Base-by-base conservation (phyloP, 2,888 invertebrate species). In the Polymixis flavicincta region DNA sequence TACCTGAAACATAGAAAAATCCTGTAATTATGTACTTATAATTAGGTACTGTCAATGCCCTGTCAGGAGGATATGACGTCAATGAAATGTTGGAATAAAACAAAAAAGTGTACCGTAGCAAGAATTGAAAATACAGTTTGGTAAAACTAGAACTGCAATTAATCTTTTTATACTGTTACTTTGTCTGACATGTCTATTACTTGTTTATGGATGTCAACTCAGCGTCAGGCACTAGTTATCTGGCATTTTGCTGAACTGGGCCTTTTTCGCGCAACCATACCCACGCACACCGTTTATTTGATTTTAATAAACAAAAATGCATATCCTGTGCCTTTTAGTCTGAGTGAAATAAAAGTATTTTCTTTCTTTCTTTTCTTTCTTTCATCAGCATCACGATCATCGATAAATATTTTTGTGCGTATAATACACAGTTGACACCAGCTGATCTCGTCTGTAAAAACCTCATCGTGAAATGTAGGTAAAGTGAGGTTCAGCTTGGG, bases 111-210 rank as follows among this genome's bases (percentile, higher is more conserved):
- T 57, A 59, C 71, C 37, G 57, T 59, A 50, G 5, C 25, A 48
- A 17, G 9, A 42, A 48, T 37, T 64, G 6, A 50, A 70, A 59
- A n/a, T 59, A 71, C 57, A 17, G 71, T 72, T 50, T n/a, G 2
- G 17, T 25, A 37, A 71, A 57, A 9, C 19, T 48, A 68, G 68
- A 55, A 48, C 25, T 48, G 22, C 6, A 42, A 59, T 48, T 32
- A 55, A 57, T 48, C 5, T 68, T 68, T 0, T 22, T 25, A 4
- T 48, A 57, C 48, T 50, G 37, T 71, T 57, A 72, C 17, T 37
- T 19, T 4, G 7, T 37, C 8, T 37, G 28, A 45, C 9, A 9
- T 6, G 2, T 22, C 52, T 22, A 9, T 66, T 42, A 25, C 19
- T 50, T 50, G 8, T 13, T 2, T 3, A 45, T 37, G 19, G 25